Conservation (phyloP, 2,113 vertebrate species). For the Octodon degus region DNA sequence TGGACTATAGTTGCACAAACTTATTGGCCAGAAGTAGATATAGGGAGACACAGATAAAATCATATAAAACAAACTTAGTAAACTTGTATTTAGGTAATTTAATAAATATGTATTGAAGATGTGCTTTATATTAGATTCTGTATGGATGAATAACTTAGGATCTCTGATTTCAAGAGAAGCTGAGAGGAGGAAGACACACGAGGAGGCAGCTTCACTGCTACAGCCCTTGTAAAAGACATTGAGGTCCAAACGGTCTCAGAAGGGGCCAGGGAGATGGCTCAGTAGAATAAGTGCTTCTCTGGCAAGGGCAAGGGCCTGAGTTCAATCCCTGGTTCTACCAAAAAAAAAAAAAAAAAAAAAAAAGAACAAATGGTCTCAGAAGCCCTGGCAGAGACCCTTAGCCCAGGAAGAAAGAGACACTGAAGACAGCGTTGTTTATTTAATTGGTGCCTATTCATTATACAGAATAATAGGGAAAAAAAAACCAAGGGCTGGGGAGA, state of each 20-base stretch:
- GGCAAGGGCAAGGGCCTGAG: too few species aligned
- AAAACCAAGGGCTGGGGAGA: too few species aligned
- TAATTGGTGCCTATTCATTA: background rate
- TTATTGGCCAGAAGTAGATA: background rate
- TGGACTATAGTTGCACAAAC: background rate
- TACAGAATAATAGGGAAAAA: background rate
- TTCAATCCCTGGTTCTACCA: too few species aligned
- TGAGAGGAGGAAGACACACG: background rate
- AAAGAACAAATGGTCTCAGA: fast-evolving
- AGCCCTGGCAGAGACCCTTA: background rate
- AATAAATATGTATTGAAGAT: background rate
- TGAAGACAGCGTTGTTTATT: background rate
- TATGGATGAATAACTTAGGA: background rate
- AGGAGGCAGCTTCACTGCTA: background rate
- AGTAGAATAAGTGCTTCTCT: too few species aligned
- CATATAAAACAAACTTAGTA: background rate
- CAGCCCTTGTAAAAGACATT: background rate
- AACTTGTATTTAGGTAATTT: background rate
- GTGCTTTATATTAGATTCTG: background rate
- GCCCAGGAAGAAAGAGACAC: background rate
- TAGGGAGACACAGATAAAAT: background rate
- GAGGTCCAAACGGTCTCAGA: fast-evolving
- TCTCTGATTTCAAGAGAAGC: background rate
- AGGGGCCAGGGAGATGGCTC: too few species aligned
- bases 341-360: too few species aligned